Evolutionary conservation across 2,113 vertebrate species (phyloP), one percentile per base, ranked within the genome.

Genomic region (Bubo bubo): DNA sequence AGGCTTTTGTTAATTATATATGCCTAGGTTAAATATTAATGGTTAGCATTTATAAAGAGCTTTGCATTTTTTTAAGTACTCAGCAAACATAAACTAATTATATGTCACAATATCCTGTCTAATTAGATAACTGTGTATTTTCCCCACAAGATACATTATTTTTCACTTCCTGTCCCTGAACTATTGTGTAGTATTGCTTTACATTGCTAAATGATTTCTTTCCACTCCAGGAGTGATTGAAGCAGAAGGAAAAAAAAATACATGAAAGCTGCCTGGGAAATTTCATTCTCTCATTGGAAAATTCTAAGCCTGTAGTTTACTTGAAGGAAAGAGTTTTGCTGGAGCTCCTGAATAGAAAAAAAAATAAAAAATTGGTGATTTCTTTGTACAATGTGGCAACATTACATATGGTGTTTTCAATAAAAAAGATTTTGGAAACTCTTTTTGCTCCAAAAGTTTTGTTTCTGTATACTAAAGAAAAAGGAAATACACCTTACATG

Each of bases 51-150:
- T 95, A 95, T 84, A 95, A 95, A 95, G 52, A 92, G 76, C 68
- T 91, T 85, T 96, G 79, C 35, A 56, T 84, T 91, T 97, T 92
- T 97, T 90, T 75, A 92, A 87, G 56, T 93, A 86, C 73, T 87
- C 49, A 76, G 80, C 86, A 96, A 97, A 97, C 86, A 92, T 95
- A 96, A 97, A 96, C 96, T 94, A 95, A 97, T 97, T 95, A 94
- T 90, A 93, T 94, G 86, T 95, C 95, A 95, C 75, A 93, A 95
- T 97, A 96, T 95, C 83, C 86, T 95, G 86, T 84, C 88, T 97
- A 97, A 96, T 97, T 97, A 92, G 92, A 86, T 94, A 91, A 95
- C 91, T 92, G 12, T 71, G 91, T 94, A 94, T 95, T 96, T 96
- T 95, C 82, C 92, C 86, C 79, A 90, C 67, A 88, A 94, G 85